Conservation (phyloP, 1,140 invertebrate genomes). For the Nasonia longicornis region DNA sequence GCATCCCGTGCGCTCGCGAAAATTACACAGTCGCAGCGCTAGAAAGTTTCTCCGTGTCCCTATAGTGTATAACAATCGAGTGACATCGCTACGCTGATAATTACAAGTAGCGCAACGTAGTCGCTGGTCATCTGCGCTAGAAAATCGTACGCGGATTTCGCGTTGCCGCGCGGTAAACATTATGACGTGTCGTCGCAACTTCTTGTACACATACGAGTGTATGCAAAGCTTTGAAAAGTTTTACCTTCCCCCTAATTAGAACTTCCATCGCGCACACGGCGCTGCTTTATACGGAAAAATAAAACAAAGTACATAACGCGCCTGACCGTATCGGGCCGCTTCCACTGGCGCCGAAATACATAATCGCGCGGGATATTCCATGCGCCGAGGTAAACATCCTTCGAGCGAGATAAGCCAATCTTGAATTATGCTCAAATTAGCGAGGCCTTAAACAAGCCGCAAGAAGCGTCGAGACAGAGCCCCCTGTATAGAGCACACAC, state of each 20-base stretch:
- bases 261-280: too few relatives aligned
- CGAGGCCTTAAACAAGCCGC: background rate
- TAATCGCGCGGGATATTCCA: too few relatives aligned
- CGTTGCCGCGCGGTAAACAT: too few relatives aligned
- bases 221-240: too few relatives aligned
- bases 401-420: background rate
- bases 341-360: too few relatives aligned
- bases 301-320: too few relatives aligned
- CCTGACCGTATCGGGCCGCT: too few relatives aligned
- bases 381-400: background rate
- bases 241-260: too few relatives aligned
- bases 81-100: constrained; percentile 9
- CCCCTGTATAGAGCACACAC: background rate
- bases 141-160: background rate
- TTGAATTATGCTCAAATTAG: background rate
- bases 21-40: background rate
- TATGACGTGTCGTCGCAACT: too few relatives aligned
- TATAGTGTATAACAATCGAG: background rate
- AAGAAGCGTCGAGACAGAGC: background rate
- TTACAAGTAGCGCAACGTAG: background rate
- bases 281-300: too few relatives aligned
- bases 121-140: background rate
- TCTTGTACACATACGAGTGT: too few relatives aligned
- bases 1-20: background rate
- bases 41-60: background rate